Percentiles rank a stretch among this genome's conserved stretches.
Evolutionary conservation across 2,888 invertebrate genomes (phyloP).

Genomic region (Chromoteleia sp.): DNA sequence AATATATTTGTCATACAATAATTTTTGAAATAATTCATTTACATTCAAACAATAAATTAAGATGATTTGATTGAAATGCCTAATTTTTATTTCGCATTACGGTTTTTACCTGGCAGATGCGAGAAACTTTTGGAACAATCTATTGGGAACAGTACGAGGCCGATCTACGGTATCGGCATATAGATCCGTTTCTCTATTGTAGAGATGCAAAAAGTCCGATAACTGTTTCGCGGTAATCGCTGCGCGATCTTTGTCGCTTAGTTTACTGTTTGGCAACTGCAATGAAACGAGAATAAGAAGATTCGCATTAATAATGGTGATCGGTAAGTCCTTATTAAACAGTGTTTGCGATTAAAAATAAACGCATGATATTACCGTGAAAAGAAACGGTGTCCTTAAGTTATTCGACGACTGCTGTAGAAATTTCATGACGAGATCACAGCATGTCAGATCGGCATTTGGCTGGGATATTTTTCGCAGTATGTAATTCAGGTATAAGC

Average conservation of each 20-base stretch:
- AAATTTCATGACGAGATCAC: slow-evolving; percentile 91
- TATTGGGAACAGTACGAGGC: slow-evolving; percentile 86
- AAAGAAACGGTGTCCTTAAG: slow-evolving; percentile 89
- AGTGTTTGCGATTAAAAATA: neutral
- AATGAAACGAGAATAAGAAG: slow-evolving; percentile 16
- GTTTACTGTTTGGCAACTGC: slow-evolving; percentile 89
- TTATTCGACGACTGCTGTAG: slow-evolving; percentile 90
- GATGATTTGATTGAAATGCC: neutral
- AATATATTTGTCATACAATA: too few species aligned
- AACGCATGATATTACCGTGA: slow-evolving; percentile 85
- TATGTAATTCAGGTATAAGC: slow-evolving; percentile 90
- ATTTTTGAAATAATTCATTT: too few species aligned
- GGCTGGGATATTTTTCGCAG: slow-evolving; percentile 88
- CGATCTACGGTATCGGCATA: slow-evolving; percentile 90
- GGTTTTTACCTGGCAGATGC: slow-evolving; percentile 86
- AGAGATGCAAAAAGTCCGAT: slow-evolving; percentile 93
- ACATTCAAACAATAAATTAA: neutral
- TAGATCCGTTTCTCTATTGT: slow-evolving; percentile 92
- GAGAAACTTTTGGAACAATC: slow-evolving; percentile 87
- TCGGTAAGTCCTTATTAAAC: neutral
- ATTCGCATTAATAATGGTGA: neutral
- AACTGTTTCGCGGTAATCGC: slow-evolving; percentile 94
- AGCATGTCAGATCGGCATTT: slow-evolving; percentile 82
- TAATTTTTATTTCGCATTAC: neutral
- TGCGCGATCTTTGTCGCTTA: slow-evolving; percentile 92